Percentiles rank a stretch among this genome's conserved stretches.
phyloP scores from a whole-genome alignment of 1,140 invertebrate genomes.

The Pemphigus obesinymphae region DNA sequence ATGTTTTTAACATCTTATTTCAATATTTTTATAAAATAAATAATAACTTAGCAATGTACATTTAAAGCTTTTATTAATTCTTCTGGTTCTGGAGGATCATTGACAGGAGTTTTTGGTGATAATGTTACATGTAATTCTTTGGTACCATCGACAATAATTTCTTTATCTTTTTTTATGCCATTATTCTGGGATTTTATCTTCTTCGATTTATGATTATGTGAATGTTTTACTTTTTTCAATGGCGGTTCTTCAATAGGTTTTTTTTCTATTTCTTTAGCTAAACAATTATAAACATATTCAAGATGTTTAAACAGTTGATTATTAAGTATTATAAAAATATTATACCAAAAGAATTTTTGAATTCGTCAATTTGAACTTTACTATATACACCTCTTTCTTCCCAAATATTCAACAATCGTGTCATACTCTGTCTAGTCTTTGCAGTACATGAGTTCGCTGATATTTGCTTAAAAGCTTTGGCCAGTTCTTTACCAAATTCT shows the following conservation, averaged over 20 bases:
- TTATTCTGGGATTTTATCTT: constrained; percentile 49
- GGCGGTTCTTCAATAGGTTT: constrained; percentile 38
- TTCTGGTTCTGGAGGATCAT: constrained; percentile 84
- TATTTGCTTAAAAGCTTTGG: constrained; percentile 77
- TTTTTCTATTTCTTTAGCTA: constrained; percentile 6
- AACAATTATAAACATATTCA: neutral
- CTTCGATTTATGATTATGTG: constrained; percentile 43
- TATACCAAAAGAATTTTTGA: constrained; percentile 57
- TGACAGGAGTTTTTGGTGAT: constrained; percentile 69
- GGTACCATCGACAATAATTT: constrained; percentile 58
- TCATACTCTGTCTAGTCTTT: constrained; percentile 72
- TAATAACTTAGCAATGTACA: constrained; percentile 51
- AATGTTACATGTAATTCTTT: constrained; percentile 69
- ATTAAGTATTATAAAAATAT: neutral
- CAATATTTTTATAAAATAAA: neutral
- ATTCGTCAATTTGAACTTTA: constrained; percentile 67
- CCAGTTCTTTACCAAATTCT: constrained; percentile 72
- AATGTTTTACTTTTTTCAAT: constrained; percentile 43
- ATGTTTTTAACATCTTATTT: neutral
- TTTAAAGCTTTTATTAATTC: constrained; percentile 74
- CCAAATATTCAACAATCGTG: constrained; percentile 84
- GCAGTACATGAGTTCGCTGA: constrained; percentile 63
- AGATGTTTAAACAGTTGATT: neutral
- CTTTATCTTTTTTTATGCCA: constrained; percentile 50
- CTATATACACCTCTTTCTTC: constrained; percentile 87